phyloP scores from a whole-genome alignment of 2,888 invertebrate genomes.

The Erebia palarica region DNA sequence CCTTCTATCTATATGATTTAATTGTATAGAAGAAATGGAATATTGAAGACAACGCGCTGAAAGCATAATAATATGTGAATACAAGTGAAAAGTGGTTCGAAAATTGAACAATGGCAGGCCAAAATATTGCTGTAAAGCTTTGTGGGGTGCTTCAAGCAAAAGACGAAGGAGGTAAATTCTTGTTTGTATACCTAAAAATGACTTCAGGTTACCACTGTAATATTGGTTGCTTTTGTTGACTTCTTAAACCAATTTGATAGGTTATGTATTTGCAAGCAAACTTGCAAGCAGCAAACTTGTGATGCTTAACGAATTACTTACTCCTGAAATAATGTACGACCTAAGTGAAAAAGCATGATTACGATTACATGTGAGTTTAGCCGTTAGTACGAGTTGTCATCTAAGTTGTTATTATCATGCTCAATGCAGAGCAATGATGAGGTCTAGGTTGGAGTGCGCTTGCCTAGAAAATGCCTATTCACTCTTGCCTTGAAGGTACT shows the following conservation, averaged over 20 bases:
- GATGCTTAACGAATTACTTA: too few species aligned
- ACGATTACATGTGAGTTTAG: too few species aligned
- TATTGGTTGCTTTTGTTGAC: neutral
- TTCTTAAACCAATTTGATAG: neutral
- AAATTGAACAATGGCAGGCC: constrained; percentile 58
- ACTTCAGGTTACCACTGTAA: neutral
- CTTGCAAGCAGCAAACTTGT: neutral
- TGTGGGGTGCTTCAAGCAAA: constrained; percentile 79
- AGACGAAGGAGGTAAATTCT: constrained; percentile 68
- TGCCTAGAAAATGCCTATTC: too few species aligned
- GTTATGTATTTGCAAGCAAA: too few species aligned
- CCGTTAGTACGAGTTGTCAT: too few species aligned
- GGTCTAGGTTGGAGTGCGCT: too few species aligned
- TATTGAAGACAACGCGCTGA: constrained; percentile 47
- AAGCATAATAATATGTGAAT: constrained; percentile 49
- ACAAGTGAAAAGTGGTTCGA: constrained; percentile 48
- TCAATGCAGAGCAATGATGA: too few species aligned
- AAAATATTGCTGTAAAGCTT: constrained; percentile 83
- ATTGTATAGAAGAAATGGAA: constrained; percentile 35
- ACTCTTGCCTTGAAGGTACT: too few species aligned
- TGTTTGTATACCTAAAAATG: neutral
- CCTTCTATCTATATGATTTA: constrained; percentile 32
- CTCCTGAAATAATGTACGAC: too few species aligned
- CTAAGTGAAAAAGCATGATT: too few species aligned
- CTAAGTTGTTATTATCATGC: too few species aligned